phyloP scores from a whole-genome alignment of 1,140 invertebrate genomes.

The Riptortus pedestris region DNA sequence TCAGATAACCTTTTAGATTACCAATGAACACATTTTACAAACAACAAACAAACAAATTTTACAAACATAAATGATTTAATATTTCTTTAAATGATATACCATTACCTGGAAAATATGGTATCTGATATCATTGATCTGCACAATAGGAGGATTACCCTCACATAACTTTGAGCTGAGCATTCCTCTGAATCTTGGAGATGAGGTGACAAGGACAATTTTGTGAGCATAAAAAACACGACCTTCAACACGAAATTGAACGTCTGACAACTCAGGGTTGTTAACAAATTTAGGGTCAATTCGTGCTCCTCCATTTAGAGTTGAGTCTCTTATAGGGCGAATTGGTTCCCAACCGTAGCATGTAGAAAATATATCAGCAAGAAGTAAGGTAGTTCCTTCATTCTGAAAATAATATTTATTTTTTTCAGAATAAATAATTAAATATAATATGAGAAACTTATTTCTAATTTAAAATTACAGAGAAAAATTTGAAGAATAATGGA shows the following conservation, averaged over 20 bases:
- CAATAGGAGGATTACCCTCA: constrained; percentile 65
- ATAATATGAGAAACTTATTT: too few species aligned
- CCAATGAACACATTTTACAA: too few species aligned
- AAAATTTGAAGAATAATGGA: too few species aligned
- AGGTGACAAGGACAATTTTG: constrained; percentile 84
- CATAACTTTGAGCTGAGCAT: constrained; percentile 73
- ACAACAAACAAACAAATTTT: too few species aligned
- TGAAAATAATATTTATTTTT: constrained; percentile 38
- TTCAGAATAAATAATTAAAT: constrained; percentile 6
- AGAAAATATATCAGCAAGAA: constrained; percentile 79
- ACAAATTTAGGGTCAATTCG: constrained; percentile 83
- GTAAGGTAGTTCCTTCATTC: constrained; percentile 78
- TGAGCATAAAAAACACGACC: constrained; percentile 87
- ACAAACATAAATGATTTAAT: too few species aligned
- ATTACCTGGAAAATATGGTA: constrained; percentile 88
- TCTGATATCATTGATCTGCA: constrained; percentile 85
- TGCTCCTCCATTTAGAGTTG: constrained; percentile 54
- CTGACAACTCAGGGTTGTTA: constrained; percentile 81
- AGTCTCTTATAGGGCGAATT: constrained; percentile 65
- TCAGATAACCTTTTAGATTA: too few species aligned
- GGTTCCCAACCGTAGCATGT: constrained; percentile 79
- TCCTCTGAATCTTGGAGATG: constrained; percentile 70
- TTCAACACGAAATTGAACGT: constrained; percentile 84
- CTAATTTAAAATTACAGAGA: too few species aligned
- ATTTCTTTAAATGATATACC: too few species aligned